A percentile compares a stretch with the other conserved stretches of the same genome.
These are phyloP conservation scores for Physeter macrocephalus DNA, from an alignment of 2,113 vertebrate genomes.

Conservation along the genomic window DNA sequence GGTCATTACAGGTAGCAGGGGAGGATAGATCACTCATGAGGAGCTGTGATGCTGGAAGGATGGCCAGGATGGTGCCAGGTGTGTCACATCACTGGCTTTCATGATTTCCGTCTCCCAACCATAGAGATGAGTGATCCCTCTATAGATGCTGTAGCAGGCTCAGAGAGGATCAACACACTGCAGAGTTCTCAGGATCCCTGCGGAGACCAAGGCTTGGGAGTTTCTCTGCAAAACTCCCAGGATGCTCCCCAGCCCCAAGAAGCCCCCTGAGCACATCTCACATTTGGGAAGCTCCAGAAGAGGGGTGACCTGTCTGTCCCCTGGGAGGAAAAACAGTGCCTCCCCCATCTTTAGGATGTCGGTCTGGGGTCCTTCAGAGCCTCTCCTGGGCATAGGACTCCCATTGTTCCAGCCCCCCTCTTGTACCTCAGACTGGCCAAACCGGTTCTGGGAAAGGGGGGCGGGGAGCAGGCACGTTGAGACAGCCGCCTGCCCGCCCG, in stretches of 20 bases:
- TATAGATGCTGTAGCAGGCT: neutral
- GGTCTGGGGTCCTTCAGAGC: slow-evolving; percentile 59
- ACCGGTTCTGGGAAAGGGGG: slow-evolving; percentile 69
- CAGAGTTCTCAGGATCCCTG: neutral
- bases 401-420: slow-evolving; percentile 73
- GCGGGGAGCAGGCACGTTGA: slow-evolving; percentile 70
- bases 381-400: slow-evolving; percentile 57
- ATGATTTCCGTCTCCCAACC: neutral
- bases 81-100: neutral
- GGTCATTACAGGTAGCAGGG: neutral
- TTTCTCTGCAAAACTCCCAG: neutral
- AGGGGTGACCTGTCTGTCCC: neutral
- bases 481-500: slow-evolving; percentile 63
- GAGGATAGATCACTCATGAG: neutral
- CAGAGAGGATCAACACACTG: neutral
- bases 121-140: neutral
- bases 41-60: neutral
- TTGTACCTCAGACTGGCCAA: slow-evolving; percentile 59
- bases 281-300: neutral
- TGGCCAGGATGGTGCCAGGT: neutral
- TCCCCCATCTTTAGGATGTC: neutral
- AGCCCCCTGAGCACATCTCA: neutral
- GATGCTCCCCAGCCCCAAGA: neutral
- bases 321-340: neutral
- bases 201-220: neutral